A percentile compares a stretch with the other conserved stretches of the same genome.
phyloP scores from a whole-genome alignment of 2,888 invertebrate genomes.

The Ditula angustiorana region DNA sequence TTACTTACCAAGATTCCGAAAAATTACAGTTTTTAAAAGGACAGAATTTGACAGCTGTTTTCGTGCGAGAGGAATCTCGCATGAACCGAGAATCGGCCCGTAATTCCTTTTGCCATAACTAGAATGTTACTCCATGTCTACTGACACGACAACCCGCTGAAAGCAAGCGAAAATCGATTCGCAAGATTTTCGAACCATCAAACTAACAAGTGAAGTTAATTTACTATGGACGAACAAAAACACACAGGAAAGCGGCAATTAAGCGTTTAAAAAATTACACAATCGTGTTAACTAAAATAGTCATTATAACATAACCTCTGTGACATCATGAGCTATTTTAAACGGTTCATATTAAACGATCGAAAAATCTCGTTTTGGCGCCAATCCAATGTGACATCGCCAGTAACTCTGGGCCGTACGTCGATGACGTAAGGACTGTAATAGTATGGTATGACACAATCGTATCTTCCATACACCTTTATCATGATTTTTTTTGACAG shows the following conservation, averaged over 20 bases:
- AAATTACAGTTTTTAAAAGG: too few relatives aligned
- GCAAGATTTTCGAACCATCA: too few relatives aligned
- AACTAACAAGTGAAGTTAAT: too few relatives aligned
- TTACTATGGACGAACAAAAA: background rate
- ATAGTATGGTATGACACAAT: background rate
- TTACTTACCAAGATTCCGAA: too few relatives aligned
- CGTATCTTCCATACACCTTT: conserved; percentile 2
- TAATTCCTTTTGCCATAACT: too few relatives aligned
- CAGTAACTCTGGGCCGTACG: conserved; percentile 6
- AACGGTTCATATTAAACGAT: conserved; percentile 29
- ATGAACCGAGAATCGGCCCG: too few relatives aligned
- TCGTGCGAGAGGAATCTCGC: too few relatives aligned
- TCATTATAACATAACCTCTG: conserved; percentile 28
- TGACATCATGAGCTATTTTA: conserved; percentile 24
- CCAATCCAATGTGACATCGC: conserved; percentile 23
- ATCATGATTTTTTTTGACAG: conserved; percentile 15
- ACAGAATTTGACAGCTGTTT: too few relatives aligned
- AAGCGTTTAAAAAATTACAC: conserved; percentile 4
- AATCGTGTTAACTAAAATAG: conserved; percentile 4
- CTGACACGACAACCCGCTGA: too few relatives aligned
- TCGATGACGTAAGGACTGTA: conserved; percentile 8
- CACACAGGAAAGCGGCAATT: conserved; percentile 18
- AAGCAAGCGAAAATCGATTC: too few relatives aligned
- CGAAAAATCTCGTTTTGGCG: conserved; percentile 29
- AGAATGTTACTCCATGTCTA: too few relatives aligned